phyloP scores from a whole-genome alignment of 2,113 vertebrate species.

The Charina bottae region DNA sequence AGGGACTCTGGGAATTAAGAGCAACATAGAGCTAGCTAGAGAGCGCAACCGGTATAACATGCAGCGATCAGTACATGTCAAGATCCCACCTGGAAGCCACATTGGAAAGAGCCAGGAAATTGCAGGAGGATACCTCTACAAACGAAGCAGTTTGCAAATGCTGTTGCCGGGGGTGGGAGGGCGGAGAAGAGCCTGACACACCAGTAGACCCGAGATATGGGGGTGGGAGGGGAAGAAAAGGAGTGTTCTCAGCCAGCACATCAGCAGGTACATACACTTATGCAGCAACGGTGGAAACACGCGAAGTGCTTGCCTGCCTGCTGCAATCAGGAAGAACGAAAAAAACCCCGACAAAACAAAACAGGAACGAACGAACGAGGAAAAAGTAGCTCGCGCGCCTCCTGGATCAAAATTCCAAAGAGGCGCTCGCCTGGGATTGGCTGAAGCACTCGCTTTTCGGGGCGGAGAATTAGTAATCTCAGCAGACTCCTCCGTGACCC shows the following conservation, averaged over 20 bases:
- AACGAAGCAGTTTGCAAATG: neutral
- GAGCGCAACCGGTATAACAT: too few relatives aligned
- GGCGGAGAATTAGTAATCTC: slow-evolving; percentile 1
- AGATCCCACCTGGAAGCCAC: neutral
- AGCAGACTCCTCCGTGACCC: neutral
- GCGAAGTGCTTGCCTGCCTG: neutral
- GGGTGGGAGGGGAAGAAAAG: neutral
- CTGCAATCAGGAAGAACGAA: neutral
- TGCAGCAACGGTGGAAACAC: too few relatives aligned
- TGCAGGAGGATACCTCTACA: neutral
- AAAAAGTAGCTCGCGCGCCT: neutral
- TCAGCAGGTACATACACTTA: neutral
- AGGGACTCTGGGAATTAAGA: too few relatives aligned
- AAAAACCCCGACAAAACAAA: too few relatives aligned
- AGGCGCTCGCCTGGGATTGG: slow-evolving; percentile 30
- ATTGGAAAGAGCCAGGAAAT: neutral
- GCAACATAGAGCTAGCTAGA: too few relatives aligned
- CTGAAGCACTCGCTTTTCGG: neutral
- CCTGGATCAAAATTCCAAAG: slow-evolving; percentile 21
- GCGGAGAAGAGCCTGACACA: neutral
- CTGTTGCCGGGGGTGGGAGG: neutral
- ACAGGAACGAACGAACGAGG: too few relatives aligned
- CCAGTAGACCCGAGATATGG: neutral
- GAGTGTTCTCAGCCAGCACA: neutral
- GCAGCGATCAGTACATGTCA: neutral